These are phyloP conservation scores for Tipula lateralis DNA, from an alignment of 2,888 invertebrate genomes.

Conservation along the genomic window DNA sequence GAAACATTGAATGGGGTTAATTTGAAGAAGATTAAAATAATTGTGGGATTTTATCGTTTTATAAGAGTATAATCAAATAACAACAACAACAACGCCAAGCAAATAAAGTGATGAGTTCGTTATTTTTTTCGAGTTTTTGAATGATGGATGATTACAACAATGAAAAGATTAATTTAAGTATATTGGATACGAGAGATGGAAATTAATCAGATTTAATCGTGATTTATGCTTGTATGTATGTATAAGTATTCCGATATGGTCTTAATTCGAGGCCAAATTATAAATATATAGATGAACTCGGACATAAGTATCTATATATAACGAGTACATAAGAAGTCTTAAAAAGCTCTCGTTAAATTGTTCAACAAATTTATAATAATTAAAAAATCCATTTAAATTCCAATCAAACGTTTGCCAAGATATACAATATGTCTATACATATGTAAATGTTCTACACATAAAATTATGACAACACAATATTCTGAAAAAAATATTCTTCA, in stretches of 20 bases:
- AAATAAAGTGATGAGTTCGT: slow-evolving; percentile 19
- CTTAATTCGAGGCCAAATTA: slow-evolving; percentile 14
- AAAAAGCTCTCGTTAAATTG: not conserved
- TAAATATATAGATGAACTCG: not conserved
- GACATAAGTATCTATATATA: too few relatives aligned
- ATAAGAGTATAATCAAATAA: not conserved
- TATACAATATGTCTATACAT: not conserved
- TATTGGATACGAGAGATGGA: not conserved
- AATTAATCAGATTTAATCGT: slow-evolving; percentile 4
- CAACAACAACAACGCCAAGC: not conserved
- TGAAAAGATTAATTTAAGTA: not conserved
- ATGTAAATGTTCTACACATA: too few relatives aligned
- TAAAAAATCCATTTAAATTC: not conserved
- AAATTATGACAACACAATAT: not conserved
- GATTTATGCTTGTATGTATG: not conserved
- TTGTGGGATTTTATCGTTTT: slow-evolving; percentile 11
- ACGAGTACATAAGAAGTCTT: not conserved
- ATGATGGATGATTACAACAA: slow-evolving; percentile 1
- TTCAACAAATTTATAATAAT: not conserved
- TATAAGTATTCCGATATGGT: not conserved
- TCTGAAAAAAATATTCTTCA: not conserved
- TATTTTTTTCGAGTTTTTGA: not conserved
- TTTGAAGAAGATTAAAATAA: slow-evolving; percentile 24
- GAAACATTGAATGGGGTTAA: slow-evolving; percentile 15
- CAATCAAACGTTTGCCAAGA: not conserved